Base-by-base conservation (phyloP, 2,113 vertebrate genomes). In the Neogale vison region DNA sequence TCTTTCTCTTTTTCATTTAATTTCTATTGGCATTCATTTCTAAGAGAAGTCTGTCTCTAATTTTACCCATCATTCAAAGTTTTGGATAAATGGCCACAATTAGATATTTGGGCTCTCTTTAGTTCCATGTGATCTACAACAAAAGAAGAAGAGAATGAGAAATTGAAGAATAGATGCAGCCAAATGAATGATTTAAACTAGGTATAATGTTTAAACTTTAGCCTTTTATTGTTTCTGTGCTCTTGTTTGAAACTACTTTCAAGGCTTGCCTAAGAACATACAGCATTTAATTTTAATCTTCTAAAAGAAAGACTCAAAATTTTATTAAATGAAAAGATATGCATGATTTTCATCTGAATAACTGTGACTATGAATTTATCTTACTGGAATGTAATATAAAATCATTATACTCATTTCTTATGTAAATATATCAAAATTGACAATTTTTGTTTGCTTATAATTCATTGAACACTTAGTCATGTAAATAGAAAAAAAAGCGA, bases 361-460 rank as follows among this genome's bases (percentile, higher is more conserved):
- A 76, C 76, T 71, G 11, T 83, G 61, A 85, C 63, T 97, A 50
- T 90, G 72, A 94, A 92, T 94, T 90, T 91, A 71, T 90, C 95
- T 98, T 20, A 61, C 47, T 74, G 42, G 6, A 96, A 97, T 85
- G 55, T 17, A 92, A 95, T 97, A 97, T 84, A 74, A 96, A 93
- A 88, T 91, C 80, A 93, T 96, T 95, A 96, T 17, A 86, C 65
- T 96, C 96, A 97, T 98, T 96, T 97, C 81, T 79, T 96, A 96
- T 97, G 92, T 74, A 96, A 95, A 97, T 98, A 4, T 97, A n/a
- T 93, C 69, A 94, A 95, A 94, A 77, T 72, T 80, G 81, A 86
- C 65, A 93, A 47, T 87, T 98, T 97, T 97, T 94, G 76, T 71
- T 97, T 96, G 67, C 52, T 67, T 96, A 65, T 92, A 97, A 95